Conservation (phyloP, 2,113 vertebrate species). For the Cricetomys ansorgei region DNA sequence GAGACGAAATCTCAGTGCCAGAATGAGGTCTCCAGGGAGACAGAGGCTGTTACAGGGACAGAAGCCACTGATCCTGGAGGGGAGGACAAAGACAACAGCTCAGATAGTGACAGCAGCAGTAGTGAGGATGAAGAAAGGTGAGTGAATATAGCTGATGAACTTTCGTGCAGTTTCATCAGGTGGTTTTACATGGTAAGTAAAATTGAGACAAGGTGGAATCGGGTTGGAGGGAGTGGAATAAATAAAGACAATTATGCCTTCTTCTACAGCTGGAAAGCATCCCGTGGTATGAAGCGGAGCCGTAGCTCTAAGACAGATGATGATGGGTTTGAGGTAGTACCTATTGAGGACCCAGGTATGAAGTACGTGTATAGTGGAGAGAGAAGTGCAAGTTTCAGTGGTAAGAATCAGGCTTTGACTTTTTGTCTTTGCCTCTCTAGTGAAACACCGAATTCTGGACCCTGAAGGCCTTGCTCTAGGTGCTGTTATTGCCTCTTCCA, state of each 20-base stretch:
- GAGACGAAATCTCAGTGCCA: neutral
- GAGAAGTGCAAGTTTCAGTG: neutral
- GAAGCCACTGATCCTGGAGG: neutral
- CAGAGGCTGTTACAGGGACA: neutral
- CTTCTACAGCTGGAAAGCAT: constrained; percentile 30
- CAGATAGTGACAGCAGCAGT: constrained; percentile 86
- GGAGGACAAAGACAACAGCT: constrained; percentile 72
- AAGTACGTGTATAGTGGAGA: neutral
- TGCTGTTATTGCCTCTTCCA: constrained; percentile 92
- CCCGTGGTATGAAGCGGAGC: constrained; percentile 26
- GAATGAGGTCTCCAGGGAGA: constrained; percentile 73
- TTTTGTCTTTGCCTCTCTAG: constrained; percentile 78
- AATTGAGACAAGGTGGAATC: neutral
- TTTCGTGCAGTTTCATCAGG: neutral
- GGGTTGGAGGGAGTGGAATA: neutral
- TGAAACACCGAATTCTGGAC: constrained; percentile 91
- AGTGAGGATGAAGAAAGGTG: constrained; percentile 91
- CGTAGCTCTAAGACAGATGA: constrained; percentile 20
- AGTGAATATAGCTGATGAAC: constrained; percentile 8
- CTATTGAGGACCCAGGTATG: constrained; percentile 94
- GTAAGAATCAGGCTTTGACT: neutral
- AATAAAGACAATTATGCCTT: neutral
- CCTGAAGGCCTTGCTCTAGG: constrained; percentile 95
- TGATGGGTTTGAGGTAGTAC: constrained; percentile 91
- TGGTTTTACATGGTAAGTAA: neutral